A percentile compares a stretch with the other conserved stretches of the same genome.
These are phyloP conservation scores for Felis catus DNA, from an alignment of 2,113 vertebrate genomes.

Conservation along the genomic window DNA sequence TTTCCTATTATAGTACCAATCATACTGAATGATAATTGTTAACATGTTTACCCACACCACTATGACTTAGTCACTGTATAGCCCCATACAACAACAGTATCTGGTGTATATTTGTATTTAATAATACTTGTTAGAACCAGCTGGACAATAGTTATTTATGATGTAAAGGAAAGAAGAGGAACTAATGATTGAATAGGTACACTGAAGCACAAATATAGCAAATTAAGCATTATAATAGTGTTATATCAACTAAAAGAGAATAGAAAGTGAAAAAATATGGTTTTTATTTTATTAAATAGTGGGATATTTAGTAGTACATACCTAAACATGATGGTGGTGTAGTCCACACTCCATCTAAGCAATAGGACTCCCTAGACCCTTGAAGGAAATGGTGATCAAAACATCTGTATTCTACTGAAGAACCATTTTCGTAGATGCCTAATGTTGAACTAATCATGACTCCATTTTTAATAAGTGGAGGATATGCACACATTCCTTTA, in stretches of 20 bases:
- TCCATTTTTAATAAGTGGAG: constrained; percentile 83
- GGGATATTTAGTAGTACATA: constrained; percentile 41
- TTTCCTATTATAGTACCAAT: background rate
- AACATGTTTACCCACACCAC: background rate
- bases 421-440: constrained; percentile 79
- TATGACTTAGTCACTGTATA: no score
- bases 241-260: background rate
- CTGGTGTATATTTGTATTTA: background rate
- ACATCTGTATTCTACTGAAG: constrained; percentile 82
- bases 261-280: background rate
- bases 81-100: background rate
- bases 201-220: background rate
- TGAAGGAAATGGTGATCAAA: constrained; percentile 81
- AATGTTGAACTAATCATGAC: constrained; percentile 1
- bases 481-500: constrained; percentile 77
- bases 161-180: background rate
- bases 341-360: constrained; percentile 82
- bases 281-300: background rate
- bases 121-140: background rate
- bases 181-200: background rate
- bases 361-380: constrained; percentile 78
- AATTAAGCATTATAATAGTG: background rate
- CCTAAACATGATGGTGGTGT: constrained; percentile 83
- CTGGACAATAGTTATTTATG: background rate
- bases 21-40: no score